Evolutionary conservation across 2,888 invertebrate species (phyloP).

Genomic region (Eremobia ochroleuca): DNA sequence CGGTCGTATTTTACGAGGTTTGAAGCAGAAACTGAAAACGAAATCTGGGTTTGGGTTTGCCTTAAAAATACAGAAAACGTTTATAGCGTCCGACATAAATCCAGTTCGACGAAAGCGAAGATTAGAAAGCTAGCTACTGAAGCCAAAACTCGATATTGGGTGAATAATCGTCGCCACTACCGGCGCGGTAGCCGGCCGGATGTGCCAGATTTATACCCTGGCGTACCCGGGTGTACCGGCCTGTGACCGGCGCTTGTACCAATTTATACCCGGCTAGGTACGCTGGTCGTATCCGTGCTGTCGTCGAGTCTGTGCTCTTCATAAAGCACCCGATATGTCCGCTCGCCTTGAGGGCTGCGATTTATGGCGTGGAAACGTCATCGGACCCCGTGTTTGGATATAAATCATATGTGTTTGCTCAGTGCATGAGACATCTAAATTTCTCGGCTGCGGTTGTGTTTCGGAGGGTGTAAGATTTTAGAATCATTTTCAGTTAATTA

Average conservation of each 20-base stretch:
- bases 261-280: constrained; percentile 71
- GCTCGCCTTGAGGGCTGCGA: constrained; percentile 88
- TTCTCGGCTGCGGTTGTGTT: constrained; percentile 75
- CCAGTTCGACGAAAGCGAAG: constrained; percentile 86
- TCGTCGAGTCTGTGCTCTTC: constrained; percentile 86
- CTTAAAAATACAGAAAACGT: constrained; percentile 68
- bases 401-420: constrained; percentile 89
- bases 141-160: constrained; percentile 91
- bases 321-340: constrained; percentile 88
- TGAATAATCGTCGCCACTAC: constrained; percentile 91
- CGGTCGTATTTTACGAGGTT: constrained; percentile 40
- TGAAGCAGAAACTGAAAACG: constrained; percentile 41
- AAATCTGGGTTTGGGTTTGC: constrained; percentile 32
- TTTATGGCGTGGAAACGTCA: constrained; percentile 91
- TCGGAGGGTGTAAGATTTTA: constrained; percentile 70
- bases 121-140: constrained; percentile 88
- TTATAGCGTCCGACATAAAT: constrained; percentile 81
- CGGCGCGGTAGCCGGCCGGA: constrained; percentile 89
- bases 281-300: constrained; percentile 80
- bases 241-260: constrained; percentile 78
- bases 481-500: constrained; percentile 28
- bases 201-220: constrained; percentile 89
- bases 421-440: constrained; percentile 82
- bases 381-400: constrained; percentile 84
- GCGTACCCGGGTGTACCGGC: constrained; percentile 75